Evolutionary conservation across 2,797 vertebrate species (phyloP).

Genomic region (Coendou prehensilis): DNA sequence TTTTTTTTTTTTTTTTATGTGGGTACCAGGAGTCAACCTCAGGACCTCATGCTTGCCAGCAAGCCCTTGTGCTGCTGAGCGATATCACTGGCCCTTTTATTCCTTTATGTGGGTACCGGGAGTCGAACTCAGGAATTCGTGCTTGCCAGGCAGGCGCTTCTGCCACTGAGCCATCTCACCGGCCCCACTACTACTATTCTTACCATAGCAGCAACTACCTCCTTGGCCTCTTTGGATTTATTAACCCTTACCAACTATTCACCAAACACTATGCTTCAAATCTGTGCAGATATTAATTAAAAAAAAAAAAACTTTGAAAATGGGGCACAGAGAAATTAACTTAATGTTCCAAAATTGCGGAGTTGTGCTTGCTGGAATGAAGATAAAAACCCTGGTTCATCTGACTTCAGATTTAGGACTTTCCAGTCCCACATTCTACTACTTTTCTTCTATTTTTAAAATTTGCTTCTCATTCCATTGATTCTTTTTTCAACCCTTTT

Average conservation of each 20-base stretch:
- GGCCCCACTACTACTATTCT: background rate
- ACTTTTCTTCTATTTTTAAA: background rate
- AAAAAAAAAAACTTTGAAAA: background rate
- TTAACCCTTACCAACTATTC: background rate
- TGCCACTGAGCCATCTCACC: too few species aligned
- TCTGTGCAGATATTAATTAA: background rate
- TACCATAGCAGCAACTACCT: background rate
- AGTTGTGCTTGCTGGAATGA: background rate
- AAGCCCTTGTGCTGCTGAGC: too few species aligned
- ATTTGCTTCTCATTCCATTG: background rate
- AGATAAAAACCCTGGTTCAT: background rate
- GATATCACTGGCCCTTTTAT: too few species aligned
- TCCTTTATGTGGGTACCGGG: too few species aligned
- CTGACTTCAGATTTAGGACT: background rate
- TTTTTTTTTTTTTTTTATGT: too few species aligned
- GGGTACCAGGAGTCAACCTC: too few species aligned
- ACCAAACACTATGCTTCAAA: background rate
- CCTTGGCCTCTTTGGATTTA: background rate
- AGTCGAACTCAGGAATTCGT: too few species aligned
- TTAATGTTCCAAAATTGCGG: background rate
- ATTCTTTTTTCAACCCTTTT: background rate
- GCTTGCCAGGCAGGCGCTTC: too few species aligned
- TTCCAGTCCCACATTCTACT: background rate
- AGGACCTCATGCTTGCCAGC: too few species aligned
- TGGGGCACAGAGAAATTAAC: background rate